Base-by-base conservation (phyloP, 2,113 vertebrate species). In the Podarcis muralis region DNA sequence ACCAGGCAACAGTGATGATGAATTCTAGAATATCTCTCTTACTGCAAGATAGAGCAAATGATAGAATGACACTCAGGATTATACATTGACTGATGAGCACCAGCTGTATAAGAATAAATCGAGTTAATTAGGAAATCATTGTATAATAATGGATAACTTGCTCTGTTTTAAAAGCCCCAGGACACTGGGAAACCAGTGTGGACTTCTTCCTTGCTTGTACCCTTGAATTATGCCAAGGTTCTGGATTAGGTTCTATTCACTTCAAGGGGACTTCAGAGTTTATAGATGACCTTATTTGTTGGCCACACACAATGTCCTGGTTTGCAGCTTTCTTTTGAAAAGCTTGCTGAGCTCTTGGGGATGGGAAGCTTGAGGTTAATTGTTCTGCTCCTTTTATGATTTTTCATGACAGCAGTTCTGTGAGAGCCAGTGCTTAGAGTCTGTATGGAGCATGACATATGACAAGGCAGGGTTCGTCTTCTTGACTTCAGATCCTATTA, bases 341-440 rank as follows among this genome's bases (percentile, higher is more conserved):
- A 23, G 32, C 23, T 62, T 76, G 32, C 53, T 8, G 15, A 85
- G 16, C 7, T 6, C 16, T 37, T 62, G 23, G 53, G 16, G 59
- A 62, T 62, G 59, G 59, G 13, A 62, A 77, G 32, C 57, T 75
- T 68, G 40, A 1, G 48, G 68, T 5, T 40, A 6, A 48, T 25
- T 32, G 18, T 76, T 62, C 71, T 18, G 4, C 43, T 65, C 66
- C 48, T 8, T 57, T 68, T 22, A 68, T 68, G 25, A 68, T 68
- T 68, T 25, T 68, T 68, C 66, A 0, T n/a, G 80, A 11, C 32
- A 40, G 35, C 30, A 77, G 6, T 8, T 84, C 32, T 84, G 1
- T 81, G 71, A 79, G 22, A 35, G 62, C 83, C 15, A 71, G 66
- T 91, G 90, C 85, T n/a, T 72, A 72, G 59, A 22, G 4, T 68